Base-by-base conservation (phyloP, 2,797 vertebrate species). In the Hephaestus fuliginosus region DNA sequence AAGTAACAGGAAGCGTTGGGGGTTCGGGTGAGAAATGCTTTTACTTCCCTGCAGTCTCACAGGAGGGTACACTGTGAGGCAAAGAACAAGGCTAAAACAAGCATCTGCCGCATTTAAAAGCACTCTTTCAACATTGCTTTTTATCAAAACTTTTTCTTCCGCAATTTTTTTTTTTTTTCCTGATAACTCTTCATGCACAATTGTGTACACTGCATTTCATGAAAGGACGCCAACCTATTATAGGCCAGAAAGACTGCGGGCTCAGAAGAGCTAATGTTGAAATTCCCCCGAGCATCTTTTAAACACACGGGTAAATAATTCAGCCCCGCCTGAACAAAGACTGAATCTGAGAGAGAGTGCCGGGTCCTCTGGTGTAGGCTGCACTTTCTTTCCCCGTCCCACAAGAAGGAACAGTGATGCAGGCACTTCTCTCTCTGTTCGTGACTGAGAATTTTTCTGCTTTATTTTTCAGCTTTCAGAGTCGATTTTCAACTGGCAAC, bases 271-370 rank as follows among this genome's bases (percentile, higher is more conserved):
- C 83, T 86, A 81, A 89, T 88, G 84, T 82, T 18, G 49, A 86
- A 89, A 90, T 80, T 89, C 92, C 93, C 86, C 60, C 0, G 74
- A 86, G 91, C n/a, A 39, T 82, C 86, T 85, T 90, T 92, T 91
- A 93, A 94, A 92, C 90, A 91, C 87, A 82, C 68, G 80, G 71
- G 79, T 94, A 90, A 93, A 95, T 95, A 92, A 94, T 95, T 93
- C 82, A 94, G 82, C 70, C 75, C 71, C 62, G 86, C 83, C 85
- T 84, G 89, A 93, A 93, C 90, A 93, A 94, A 92, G 90, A 75
- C 84, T 57, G 82, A 77, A 86, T 90, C 79, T 74, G 88, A 91
- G 88, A 80, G 80, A 58, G 80, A 41, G 74, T 13, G 55, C 56
- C 0, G 28, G 74, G 71, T 64, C 81, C 89, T 91, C 89, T 77